Evolutionary conservation across 2,888 invertebrate genomes (phyloP).

Genomic region (Troides aeacus): DNA sequence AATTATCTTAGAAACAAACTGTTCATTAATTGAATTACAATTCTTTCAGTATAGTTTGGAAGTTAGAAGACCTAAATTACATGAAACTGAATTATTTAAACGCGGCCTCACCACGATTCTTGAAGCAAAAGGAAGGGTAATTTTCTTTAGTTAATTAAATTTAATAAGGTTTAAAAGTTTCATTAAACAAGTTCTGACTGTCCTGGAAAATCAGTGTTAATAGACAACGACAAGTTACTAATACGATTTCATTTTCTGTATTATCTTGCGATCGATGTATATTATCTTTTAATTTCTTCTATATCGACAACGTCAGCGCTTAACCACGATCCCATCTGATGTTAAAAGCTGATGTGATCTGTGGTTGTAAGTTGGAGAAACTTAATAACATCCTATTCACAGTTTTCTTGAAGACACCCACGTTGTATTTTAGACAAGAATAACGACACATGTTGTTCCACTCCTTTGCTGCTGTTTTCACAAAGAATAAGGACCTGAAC

Average conservation of each 20-base stretch:
- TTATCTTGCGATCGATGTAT: neutral
- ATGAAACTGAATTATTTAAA: neutral
- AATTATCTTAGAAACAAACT: neutral
- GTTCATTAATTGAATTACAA: neutral
- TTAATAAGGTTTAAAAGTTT: neutral
- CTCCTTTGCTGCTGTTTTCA: no score
- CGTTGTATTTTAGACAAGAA: no score
- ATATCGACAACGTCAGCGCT: no score
- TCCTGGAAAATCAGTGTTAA: neutral
- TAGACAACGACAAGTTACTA: neutral
- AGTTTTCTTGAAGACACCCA: no score
- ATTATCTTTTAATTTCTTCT: no score
- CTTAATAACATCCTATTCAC: no score
- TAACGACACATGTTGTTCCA: no score
- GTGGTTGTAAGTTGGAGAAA: no score
- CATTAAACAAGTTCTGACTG: neutral
- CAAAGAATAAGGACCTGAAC: no score
- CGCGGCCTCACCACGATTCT: neutral
- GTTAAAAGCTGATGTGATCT: no score
- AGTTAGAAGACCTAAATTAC: conserved; percentile 1
- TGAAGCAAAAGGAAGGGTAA: neutral
- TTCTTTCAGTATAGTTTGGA: neutral
- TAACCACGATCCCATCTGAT: no score
- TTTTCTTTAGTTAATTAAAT: neutral
- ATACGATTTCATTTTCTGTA: neutral